Evolutionary conservation across 1,140 invertebrate species (phyloP), one percentile per base, ranked within the genome.

Genomic region (Drosophila orena): DNA sequence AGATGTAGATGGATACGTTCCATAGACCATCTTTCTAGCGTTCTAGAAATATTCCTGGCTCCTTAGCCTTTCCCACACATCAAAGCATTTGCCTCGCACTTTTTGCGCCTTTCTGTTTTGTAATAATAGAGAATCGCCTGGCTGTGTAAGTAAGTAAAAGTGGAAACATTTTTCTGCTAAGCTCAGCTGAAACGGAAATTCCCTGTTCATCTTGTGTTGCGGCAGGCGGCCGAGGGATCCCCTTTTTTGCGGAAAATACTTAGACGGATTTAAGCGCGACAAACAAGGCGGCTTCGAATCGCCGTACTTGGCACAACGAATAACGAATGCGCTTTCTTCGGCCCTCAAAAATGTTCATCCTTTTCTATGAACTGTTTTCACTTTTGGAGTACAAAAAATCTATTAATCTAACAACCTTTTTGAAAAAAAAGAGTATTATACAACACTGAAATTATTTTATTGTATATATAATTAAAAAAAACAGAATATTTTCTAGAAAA

Each of bases 171-270:
- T 77, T 89, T 89, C 60, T 79, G 84, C 84, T 89, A 89, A 89
- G 84, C 80, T 89, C 84, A 89, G 84, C 84, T 80, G 68, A 90
- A 89, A 89, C 85, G 84, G 84, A 89, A 89, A 89, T 71, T 84
- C 61, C 17, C 72, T 75, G 70, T 75, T 75, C 71, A 42, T 78
- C 74, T 47, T 69, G 68, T 57, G 83, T 78, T 78, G 83, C 77
- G 81, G 73, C 62, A 78, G 62, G 65, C 57, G 69, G 78, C 71
- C 62, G 37, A 34, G 3, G 47, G 27, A n/a, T 30, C 49, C 62
- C 61, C 24, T 34, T 15, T 34, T 69, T 38, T 70, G 27, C 20
- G 66, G 58, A 66, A 80, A 89, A 89, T 89, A 84, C 84, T 89
- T 89, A 71, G 84, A 71, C 73, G 79, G 84, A 89, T 89, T 89